These are phyloP conservation scores for Ormia ochracea DNA, from an alignment of 2,888 invertebrate species.

Conservation along the genomic window DNA sequence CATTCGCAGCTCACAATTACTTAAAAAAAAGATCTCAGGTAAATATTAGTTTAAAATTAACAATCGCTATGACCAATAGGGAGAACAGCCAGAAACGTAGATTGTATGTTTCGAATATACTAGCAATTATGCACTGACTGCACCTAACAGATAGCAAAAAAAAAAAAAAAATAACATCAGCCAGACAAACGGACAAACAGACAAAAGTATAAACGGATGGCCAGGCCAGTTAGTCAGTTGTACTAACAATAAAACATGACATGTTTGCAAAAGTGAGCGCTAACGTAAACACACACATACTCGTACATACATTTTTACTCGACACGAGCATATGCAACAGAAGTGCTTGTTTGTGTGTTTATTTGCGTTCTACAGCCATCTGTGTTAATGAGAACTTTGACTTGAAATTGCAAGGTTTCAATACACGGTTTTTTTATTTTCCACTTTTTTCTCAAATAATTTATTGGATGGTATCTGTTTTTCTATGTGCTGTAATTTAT, in stretches of 20 bases:
- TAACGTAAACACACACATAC: neutral
- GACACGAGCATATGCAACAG: no score
- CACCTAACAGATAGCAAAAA: constrained; percentile 11
- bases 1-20: neutral
- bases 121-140: constrained; percentile 13
- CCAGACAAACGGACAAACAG: neutral
- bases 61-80: constrained; percentile 28
- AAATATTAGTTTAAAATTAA: neutral
- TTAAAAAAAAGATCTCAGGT: neutral
- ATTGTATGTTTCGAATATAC: constrained; percentile 12
- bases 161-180: no score
- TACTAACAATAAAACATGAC: constrained; percentile 25
- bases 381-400: constrained; percentile 64
- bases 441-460: constrained; percentile 5
- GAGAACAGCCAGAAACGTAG: neutral
- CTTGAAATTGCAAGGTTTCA: constrained; percentile 61
- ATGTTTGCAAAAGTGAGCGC: constrained; percentile 15
- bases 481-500: constrained; percentile 43
- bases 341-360: neutral
- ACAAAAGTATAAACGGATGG: neutral
- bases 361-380: constrained; percentile 35
- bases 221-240: neutral
- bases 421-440: constrained; percentile 22
- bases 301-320: neutral
- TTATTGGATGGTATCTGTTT: constrained; percentile 23